Evolutionary conservation across 2,888 invertebrate species (phyloP), one percentile per base, ranked within the genome.

Genomic region (Drosophila anceps): DNA sequence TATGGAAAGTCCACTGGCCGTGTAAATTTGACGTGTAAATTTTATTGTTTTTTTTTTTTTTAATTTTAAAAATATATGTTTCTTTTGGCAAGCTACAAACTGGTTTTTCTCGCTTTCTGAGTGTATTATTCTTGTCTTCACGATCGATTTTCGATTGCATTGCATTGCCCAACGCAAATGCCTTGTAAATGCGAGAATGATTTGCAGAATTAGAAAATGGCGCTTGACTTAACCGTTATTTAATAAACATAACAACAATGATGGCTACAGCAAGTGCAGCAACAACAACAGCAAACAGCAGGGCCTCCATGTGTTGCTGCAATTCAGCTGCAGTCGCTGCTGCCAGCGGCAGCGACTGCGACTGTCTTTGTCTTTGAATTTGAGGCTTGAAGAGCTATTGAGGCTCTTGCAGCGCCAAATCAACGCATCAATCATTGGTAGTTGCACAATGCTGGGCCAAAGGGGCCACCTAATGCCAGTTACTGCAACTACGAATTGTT

Each of bases 221-320:
- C 88, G 83, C 72, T 90, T 81, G 84, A 54, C 59, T 77, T 88
- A 85, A 85, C 86, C 83, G 90, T 88, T 90, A 85, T 86, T 88
- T 85, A 85, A 90, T 82, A 90, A 85, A 76, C 84, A 81, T 57
- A 85, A 76, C 65, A 78, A 69, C 79, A 73, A 66, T 72, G 67
- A 76, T 76, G 59, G 65, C 79, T 58, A 54, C 76, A 50, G 67
- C 81, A 79, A 74, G 79, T 73, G 69, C 81, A 73, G 29, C 68
- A 53, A 29, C 65, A 51, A 41, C 59, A 51, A 44, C 58, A 63
- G 39, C 39, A 44, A 15, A n/a, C 58, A 41, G 37, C 39, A 54
- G 10, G 12, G 31, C 48, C n/a, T n/a, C 18, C 29, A 37, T 65
- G 5, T 55, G 48, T 73, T 65, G 71, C 63, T 67, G 71, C 77